A percentile compares a stretch with the other conserved stretches of the same genome.
These are phyloP conservation scores for Neotoxoptera formosana DNA, from an alignment of 1,140 invertebrate genomes.

Conservation along the genomic window DNA sequence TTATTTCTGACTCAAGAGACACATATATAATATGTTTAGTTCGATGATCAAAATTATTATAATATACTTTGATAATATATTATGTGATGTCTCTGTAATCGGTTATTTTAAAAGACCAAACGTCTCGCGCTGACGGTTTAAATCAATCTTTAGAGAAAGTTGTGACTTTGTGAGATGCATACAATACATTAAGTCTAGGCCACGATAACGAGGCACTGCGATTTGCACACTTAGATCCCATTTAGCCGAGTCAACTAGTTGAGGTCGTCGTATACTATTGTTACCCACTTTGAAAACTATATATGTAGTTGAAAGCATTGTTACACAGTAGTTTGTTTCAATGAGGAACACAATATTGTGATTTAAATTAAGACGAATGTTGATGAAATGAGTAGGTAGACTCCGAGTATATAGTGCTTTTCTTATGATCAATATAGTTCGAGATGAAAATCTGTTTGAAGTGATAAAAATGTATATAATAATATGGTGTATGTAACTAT, in stretches of 20 bases:
- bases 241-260: not conserved
- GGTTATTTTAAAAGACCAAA: not conserved
- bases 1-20: too few relatives aligned
- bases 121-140: not conserved
- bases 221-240: not conserved
- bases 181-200: not conserved
- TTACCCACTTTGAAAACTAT: too few relatives aligned
- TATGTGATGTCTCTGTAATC: not conserved
- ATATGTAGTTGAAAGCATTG: too few relatives aligned
- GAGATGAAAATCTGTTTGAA: not conserved
- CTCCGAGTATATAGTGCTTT: not conserved
- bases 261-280: not conserved
- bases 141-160: not conserved
- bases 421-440: not conserved
- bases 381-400: not conserved
- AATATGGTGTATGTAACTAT: too few relatives aligned
- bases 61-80: not conserved
- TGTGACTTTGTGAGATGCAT: not conserved
- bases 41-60: accelerated
- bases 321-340: not conserved
- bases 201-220: not conserved
- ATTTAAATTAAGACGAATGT: not conserved
- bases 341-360: not conserved
- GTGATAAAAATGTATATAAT: not conserved
- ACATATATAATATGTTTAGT: not conserved